A percentile compares a stretch with the other conserved stretches of the same genome.
phyloP scores from a whole-genome alignment of 2,113 vertebrate genomes.

The Lepisosteus osseus region DNA sequence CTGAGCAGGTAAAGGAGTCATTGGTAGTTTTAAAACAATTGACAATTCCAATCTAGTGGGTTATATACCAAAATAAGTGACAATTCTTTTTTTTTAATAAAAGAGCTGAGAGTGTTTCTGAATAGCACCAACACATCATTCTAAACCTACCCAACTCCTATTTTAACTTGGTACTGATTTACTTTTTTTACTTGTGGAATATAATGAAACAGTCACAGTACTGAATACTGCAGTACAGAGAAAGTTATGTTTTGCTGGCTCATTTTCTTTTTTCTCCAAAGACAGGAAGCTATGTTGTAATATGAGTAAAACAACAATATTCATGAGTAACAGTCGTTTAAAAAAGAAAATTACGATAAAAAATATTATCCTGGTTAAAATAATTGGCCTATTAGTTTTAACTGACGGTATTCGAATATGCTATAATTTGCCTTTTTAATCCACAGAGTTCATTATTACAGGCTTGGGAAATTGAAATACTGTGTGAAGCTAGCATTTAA shows the following conservation, averaged over 20 bases:
- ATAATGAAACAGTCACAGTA: no score
- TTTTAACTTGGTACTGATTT: no score
- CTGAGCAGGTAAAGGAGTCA: no score
- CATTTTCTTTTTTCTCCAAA: not conserved
- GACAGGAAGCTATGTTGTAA: conserved; percentile 16
- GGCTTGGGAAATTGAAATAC: not conserved
- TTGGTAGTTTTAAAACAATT: no score
- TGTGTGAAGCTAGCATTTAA: conserved; percentile 1
- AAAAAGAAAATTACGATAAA: conserved; percentile 13
- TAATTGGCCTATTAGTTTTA: conserved; percentile 18
- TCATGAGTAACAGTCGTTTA: conserved; percentile 7
- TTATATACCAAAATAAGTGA: no score
- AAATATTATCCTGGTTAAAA: conserved; percentile 13
- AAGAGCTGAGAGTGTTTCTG: no score
- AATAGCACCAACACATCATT: no score
- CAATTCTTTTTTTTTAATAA: no score
- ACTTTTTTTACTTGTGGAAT: no score
- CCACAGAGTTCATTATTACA: conserved; percentile 21
- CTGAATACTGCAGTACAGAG: no score
- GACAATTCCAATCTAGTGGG: no score
- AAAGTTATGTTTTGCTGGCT: conserved; percentile 2
- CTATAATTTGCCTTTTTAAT: conserved; percentile 1
- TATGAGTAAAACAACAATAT: conserved; percentile 8
- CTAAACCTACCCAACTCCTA: no score
- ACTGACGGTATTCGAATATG: conserved; percentile 10